Evolutionary conservation across 2,888 invertebrate genomes (phyloP).

Genomic region (Lochmaea capreae): DNA sequence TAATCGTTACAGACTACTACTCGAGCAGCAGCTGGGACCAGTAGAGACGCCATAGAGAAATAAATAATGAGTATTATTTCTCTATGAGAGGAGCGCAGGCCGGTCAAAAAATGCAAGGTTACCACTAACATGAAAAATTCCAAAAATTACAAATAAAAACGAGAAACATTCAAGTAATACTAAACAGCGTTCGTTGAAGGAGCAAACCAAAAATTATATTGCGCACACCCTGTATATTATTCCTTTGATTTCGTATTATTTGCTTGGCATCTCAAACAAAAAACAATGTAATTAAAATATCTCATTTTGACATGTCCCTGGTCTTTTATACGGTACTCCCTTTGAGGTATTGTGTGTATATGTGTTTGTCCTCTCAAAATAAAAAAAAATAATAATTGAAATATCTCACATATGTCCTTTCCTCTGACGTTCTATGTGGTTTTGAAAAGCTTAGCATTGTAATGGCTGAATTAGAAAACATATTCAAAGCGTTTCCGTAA

Average conservation of each 20-base stretch:
- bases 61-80: too few relatives aligned
- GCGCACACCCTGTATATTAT: neutral
- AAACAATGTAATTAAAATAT: slow-evolving; percentile 17
- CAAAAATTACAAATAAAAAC: too few relatives aligned
- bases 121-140: too few relatives aligned
- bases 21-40: too few relatives aligned
- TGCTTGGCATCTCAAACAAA: slow-evolving; percentile 9
- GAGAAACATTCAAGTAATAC: too few relatives aligned
- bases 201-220: too few relatives aligned
- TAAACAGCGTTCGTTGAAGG: too few relatives aligned
- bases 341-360: slow-evolving; percentile 8
- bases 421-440: slow-evolving; percentile 13
- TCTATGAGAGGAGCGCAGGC: too few relatives aligned
- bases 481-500: slow-evolving; percentile 14
- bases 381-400: slow-evolving; percentile 17
- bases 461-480: slow-evolving; percentile 11
- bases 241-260: slow-evolving; percentile 7
- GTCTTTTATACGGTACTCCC: slow-evolving; percentile 6
- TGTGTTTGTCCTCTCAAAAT: neutral
- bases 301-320: slow-evolving; percentile 16
- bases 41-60: too few relatives aligned
- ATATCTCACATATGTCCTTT: slow-evolving; percentile 16
- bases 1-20: too few relatives aligned
- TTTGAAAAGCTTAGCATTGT: slow-evolving; percentile 13
- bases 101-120: too few relatives aligned